Conservation (phyloP, 1,140 invertebrate genomes). For the Dryas iulia region DNA sequence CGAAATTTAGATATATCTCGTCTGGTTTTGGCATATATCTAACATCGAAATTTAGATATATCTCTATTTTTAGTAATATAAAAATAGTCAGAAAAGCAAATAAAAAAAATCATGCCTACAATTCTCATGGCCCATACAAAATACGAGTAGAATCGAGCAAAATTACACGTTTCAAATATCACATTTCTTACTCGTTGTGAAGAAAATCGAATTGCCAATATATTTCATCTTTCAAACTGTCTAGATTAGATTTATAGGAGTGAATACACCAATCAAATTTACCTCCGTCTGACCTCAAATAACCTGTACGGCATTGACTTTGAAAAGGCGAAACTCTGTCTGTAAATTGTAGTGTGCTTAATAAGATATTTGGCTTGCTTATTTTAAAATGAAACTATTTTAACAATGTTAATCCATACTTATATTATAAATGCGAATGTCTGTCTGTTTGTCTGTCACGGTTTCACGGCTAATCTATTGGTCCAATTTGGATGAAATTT, state of each 20-base stretch:
- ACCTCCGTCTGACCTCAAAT: not conserved
- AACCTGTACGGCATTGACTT: not conserved
- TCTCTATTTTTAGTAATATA: not conserved
- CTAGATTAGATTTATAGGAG: not conserved
- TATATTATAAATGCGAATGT: too few species aligned
- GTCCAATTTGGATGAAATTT: too few species aligned
- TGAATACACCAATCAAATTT: slow-evolving; percentile 1
- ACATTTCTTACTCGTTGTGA: not conserved
- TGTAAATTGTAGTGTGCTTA: too few species aligned
- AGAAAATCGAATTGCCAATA: not conserved
- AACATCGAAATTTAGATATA: too few species aligned
- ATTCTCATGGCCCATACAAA: not conserved
- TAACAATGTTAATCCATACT: too few species aligned
- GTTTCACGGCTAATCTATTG: too few species aligned
- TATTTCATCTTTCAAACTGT: not conserved
- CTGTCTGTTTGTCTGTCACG: too few species aligned
- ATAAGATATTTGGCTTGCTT: too few species aligned
- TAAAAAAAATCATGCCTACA: not conserved
- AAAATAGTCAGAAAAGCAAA: not conserved
- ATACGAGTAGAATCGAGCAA: too few species aligned
- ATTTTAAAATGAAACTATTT: too few species aligned
- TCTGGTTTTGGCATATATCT: too few species aligned
- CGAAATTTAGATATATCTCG: too few species aligned
- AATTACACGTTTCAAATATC: not conserved
- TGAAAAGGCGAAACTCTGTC: not conserved